phyloP scores from a whole-genome alignment of 2,888 invertebrate species.

The Allygus modestus region DNA sequence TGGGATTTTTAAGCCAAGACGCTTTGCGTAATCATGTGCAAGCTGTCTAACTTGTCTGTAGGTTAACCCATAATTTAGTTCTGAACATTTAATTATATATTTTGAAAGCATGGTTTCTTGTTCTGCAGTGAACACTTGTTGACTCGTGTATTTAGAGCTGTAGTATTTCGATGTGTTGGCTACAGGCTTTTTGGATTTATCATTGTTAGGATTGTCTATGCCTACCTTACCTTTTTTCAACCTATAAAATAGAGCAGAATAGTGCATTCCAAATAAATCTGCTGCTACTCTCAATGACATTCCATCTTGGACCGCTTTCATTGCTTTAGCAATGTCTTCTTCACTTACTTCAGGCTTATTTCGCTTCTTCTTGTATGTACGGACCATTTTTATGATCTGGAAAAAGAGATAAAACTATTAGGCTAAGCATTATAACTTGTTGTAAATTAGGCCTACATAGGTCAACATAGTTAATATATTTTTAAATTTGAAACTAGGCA shows the following conservation, averaged over 20 bases:
- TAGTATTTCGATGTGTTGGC: slow-evolving; percentile 34
- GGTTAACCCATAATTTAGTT: slow-evolving; percentile 55
- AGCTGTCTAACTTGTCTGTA: slow-evolving; percentile 60
- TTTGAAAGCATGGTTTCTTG: slow-evolving; percentile 53
- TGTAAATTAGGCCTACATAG: slow-evolving; percentile 47
- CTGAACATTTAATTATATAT: slow-evolving; percentile 59
- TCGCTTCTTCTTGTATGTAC: slow-evolving; percentile 57
- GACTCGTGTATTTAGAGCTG: slow-evolving; percentile 51
- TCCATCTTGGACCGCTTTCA: slow-evolving; percentile 57
- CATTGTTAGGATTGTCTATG: slow-evolving; percentile 12
- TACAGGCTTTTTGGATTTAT: neutral
- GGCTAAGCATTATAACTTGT: slow-evolving; percentile 6
- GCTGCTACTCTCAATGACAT: slow-evolving; percentile 52
- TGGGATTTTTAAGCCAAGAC: slow-evolving; percentile 38
- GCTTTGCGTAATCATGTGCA: slow-evolving; percentile 54
- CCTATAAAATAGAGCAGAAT: slow-evolving; percentile 61
- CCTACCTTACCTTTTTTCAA: slow-evolving; percentile 52
- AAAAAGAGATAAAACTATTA: slow-evolving; percentile 41
- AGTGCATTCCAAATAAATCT: slow-evolving; percentile 57
- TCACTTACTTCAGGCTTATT: slow-evolving; percentile 60
- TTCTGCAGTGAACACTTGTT: slow-evolving; percentile 54
- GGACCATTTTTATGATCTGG: slow-evolving; percentile 29
- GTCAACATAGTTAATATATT: too few relatives aligned
- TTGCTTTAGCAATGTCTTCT: slow-evolving; percentile 56
- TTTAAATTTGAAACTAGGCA: too few relatives aligned